Base-by-base conservation (phyloP, 2,888 invertebrate species). In the Dryadula phaetusa region DNA sequence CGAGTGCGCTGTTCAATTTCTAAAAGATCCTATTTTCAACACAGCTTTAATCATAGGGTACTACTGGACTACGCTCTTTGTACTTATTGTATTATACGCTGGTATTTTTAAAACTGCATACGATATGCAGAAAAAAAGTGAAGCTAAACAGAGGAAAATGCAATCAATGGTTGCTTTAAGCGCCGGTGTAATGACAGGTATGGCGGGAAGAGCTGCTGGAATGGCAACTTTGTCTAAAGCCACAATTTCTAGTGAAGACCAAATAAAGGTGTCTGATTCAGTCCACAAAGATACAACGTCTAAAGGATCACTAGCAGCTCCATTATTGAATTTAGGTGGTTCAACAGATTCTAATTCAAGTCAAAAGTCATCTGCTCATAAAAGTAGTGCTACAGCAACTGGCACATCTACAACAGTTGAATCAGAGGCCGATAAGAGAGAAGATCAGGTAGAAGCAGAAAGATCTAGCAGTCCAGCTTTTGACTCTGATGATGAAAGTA, bases 21-120 rank as follows among this genome's bases (percentile, higher is more conserved):
- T 99, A 70, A 98, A 98, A 86, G 98, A 99, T 86, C 98, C 99
- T 0, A 95, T 99, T 63, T 99, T 99, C 86, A 99, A 99, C 85
- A 99, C 99, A 74, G 97, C 99, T 61, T 94, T 99, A 67, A 99
- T 99, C 65, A 98, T 99, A 77, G 97, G 97, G 58, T 99, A 99
- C 87, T 99, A 98, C 85, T 99, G 99, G 99, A 98, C 97, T 49
- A 99, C 99, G 0, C 93, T 99, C 37, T 95, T 98, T 65, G 98
- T 99, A 46, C 94, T 99, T 71, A 98, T 99, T 82, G 96, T 98
- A 67, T 94, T 99, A 10, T 99, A 99, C 85, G 98, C 97, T 56
- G 99, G 99, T 10, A 99, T 99, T 79, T 99, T 99, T 86, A 97
- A 98, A 84, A 99, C 98, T 44, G 99, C 99, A 6, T 98, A 98